These are phyloP conservation scores for Acyrthosiphon pisum DNA, from an alignment of 1,140 invertebrate genomes.

Conservation along the genomic window DNA sequence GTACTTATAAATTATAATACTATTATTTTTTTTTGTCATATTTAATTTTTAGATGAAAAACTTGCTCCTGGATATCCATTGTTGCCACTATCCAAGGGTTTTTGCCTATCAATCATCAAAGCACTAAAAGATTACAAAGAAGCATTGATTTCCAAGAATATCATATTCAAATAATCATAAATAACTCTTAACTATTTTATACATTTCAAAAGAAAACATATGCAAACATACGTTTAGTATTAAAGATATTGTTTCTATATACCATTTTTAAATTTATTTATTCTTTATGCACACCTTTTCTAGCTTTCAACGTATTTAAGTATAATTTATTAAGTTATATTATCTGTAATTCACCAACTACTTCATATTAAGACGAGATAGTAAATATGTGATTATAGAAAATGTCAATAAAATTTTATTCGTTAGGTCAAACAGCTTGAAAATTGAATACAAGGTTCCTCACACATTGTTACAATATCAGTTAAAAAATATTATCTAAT, in stretches of 20 bases:
- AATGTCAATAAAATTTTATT: no score
- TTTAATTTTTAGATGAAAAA: conserved; percentile 49
- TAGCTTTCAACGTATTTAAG: not conserved
- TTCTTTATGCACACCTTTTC: not conserved
- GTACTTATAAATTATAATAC: not conserved
- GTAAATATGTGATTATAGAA: conserved; percentile 26
- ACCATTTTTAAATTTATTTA: not conserved
- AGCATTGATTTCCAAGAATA: conserved; percentile 52
- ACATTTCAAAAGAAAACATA: not conserved
- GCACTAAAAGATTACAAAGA: conserved; percentile 62
- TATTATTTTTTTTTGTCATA: not conserved
- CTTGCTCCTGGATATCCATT: conserved; percentile 82
- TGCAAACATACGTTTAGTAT: not conserved
- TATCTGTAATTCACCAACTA: not conserved
- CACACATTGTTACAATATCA: no score
- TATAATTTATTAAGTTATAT: conserved; percentile 10
- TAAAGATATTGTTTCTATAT: not conserved
- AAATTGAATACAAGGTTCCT: no score
- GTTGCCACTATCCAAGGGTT: conserved; percentile 87
- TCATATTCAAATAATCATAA: conserved; percentile 11
- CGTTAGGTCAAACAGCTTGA: no score
- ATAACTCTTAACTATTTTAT: not conserved
- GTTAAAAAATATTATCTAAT: no score
- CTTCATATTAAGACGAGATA: not conserved
- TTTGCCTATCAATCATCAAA: conserved; percentile 79